Percentiles rank a stretch among this genome's conserved stretches.
These are phyloP conservation scores for Cordilura impudica DNA, from an alignment of 2,888 invertebrate genomes.

Conservation along the genomic window DNA sequence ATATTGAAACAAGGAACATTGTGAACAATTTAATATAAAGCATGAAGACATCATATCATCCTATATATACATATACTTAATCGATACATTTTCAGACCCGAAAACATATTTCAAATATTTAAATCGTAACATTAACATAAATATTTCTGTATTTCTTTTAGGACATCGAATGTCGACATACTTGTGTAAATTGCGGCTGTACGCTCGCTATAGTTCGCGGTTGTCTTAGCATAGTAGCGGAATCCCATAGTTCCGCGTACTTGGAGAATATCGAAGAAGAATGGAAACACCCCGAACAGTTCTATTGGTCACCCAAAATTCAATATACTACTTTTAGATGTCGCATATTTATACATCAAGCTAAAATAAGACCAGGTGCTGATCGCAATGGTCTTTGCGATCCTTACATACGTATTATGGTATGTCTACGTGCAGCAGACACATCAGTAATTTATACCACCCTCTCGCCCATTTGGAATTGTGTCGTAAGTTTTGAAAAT, in stretches of 20 bases:
- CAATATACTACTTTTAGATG: constrained; percentile 80
- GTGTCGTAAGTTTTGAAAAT: constrained; percentile 79
- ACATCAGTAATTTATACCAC: constrained; percentile 70
- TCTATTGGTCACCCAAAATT: constrained; percentile 68
- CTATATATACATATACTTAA: too few species aligned
- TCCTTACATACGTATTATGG: constrained; percentile 73
- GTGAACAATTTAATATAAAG: too few species aligned
- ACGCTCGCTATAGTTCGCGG: constrained; percentile 70
- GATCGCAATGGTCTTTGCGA: constrained; percentile 80
- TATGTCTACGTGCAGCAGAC: constrained; percentile 68
- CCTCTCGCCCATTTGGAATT: constrained; percentile 82
- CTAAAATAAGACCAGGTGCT: constrained; percentile 81
- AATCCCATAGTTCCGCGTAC: constrained; percentile 69
- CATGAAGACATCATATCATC: too few species aligned
- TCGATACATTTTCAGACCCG: too few species aligned
- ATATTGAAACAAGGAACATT: too few species aligned
- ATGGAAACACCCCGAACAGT: constrained; percentile 69
- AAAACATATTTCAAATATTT: too few species aligned
- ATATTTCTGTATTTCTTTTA: too few species aligned
- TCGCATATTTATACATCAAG: constrained; percentile 84
- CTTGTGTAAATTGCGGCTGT: constrained; percentile 74
- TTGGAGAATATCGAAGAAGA: constrained; percentile 59
- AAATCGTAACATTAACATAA: too few species aligned
- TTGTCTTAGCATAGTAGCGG: constrained; percentile 72
- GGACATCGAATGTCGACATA: constrained; percentile 79